Conservation (phyloP, 2,888 invertebrate species). For the Synergus laeviventris region DNA sequence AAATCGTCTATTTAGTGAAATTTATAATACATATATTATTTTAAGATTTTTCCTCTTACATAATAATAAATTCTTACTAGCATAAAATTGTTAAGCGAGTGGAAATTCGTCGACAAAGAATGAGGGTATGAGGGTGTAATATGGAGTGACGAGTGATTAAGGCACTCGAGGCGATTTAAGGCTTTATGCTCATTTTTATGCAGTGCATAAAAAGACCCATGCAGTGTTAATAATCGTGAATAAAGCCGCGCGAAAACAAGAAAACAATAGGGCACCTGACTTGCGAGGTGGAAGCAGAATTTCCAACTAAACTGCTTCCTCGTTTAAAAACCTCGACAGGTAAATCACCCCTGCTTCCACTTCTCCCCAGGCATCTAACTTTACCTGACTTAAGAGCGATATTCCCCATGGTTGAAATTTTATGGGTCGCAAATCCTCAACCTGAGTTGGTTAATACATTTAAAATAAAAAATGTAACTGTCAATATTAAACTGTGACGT, state of each 20-base stretch:
- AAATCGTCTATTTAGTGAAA: not conserved
- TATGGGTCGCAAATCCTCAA: no score
- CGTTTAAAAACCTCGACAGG: not conserved
- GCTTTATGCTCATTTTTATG: constrained; percentile 37
- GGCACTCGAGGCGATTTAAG: not conserved
- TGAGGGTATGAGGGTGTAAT: not conserved
- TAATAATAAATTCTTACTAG: not conserved
- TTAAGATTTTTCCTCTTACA: not conserved
- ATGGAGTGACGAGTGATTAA: not conserved
- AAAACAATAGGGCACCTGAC: not conserved
- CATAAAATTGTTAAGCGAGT: not conserved
- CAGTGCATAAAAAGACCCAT: constrained; percentile 26
- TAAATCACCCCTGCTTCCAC: not conserved
- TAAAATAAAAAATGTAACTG: no score
- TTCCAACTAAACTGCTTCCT: not conserved
- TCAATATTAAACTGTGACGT: no score
- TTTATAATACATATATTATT: no score
- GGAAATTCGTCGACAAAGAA: not conserved
- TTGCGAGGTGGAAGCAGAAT: not conserved
- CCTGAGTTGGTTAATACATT: no score
- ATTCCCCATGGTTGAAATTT: not conserved
- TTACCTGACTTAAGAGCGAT: not conserved
- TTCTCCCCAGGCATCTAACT: not conserved
- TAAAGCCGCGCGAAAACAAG: constrained; percentile 45
- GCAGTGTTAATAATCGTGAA: constrained; percentile 49